Evolutionary conservation across 2,888 invertebrate genomes (phyloP).

Genomic region (Ennomos quercinarius): DNA sequence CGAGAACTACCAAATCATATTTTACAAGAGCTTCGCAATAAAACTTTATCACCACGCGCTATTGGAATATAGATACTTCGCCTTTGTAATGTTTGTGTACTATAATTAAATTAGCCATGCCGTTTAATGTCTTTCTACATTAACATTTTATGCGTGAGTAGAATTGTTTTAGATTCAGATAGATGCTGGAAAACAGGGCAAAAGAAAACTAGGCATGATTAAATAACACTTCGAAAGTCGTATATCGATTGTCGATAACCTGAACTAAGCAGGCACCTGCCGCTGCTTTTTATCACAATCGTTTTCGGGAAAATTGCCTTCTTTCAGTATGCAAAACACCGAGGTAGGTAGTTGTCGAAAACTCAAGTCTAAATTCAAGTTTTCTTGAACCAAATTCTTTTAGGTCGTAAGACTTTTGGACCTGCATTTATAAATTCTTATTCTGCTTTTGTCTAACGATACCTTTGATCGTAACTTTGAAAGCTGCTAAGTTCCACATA

Average conservation of each 20-base stretch:
- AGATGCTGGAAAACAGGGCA: too few relatives aligned
- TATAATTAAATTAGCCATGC: slow-evolving; percentile 10
- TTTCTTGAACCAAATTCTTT: slow-evolving; percentile 22
- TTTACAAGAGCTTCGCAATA: slow-evolving; percentile 32
- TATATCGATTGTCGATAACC: slow-evolving; percentile 25
- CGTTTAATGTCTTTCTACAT: too few relatives aligned
- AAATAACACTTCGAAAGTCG: slow-evolving; percentile 10
- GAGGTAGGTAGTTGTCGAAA: slow-evolving; percentile 28
- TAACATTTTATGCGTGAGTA: too few relatives aligned
- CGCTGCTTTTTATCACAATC: slow-evolving; percentile 33
- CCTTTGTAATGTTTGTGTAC: slow-evolving; percentile 15
- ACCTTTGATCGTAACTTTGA: too few relatives aligned
- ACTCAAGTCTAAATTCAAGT: slow-evolving; percentile 22
- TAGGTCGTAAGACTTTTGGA: neutral
- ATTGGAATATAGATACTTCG: slow-evolving; percentile 22
- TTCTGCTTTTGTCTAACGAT: too few relatives aligned
- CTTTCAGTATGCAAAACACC: slow-evolving; percentile 31
- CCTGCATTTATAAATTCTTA: too few relatives aligned
- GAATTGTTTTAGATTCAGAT: neutral
- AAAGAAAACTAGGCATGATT: too few relatives aligned
- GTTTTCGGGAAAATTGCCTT: slow-evolving; percentile 31
- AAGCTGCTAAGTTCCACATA: too few relatives aligned
- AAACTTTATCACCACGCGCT: slow-evolving; percentile 30
- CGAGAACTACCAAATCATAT: slow-evolving; percentile 30
- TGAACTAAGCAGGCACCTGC: slow-evolving; percentile 26